Base-by-base conservation (phyloP, 2,888 invertebrate species). In the Globia sparganii region DNA sequence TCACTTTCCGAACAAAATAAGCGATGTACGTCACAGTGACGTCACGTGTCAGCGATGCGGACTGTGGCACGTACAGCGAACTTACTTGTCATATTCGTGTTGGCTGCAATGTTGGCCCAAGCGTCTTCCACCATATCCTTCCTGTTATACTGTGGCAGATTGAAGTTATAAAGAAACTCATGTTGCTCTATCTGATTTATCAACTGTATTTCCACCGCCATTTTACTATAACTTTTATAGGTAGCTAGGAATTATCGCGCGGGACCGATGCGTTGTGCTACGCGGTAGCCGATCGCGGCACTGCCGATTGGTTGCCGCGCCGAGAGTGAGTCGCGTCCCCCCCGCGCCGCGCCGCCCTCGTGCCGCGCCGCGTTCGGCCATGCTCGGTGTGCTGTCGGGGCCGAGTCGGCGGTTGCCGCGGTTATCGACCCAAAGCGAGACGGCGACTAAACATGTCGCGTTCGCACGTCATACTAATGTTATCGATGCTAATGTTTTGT, bases 41-140 rank as follows among this genome's bases (percentile, higher is more conserved):
- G 80, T 80, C 80, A 82, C 53, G 28, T 53, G 28, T n/a, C 68
- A 37, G 46, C 61, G 72, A 59, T 72, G 43, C 77, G 53, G 56
- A 56, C 65, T 25, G 28, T 61, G 37, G 37, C 68, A 62, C 62
- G 65, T 80, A 80, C 77, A 83, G 64, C 49, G 66, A 77, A 83
- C 87, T 89, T 77, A 91, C 91, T 87, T 80, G 90, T 80, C 72
- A 92, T 82, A 67, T 89, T 87, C 37, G 86, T 87, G 58, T 81
- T 89, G 6, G 75, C 77, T 37, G 92, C 88, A 56, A 92, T 88
- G 58, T 83, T 86, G 6, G 81, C 71, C 92, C 92, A 92, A 37
- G 90, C 91, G 37, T 90, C 90, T 18, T 92, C 92, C 0, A 87
- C 83, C 64, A 90, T 77, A 68, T 92, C 92, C 74, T 92, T 92